These are phyloP conservation scores for Lysiphlebus fabarum DNA, from an alignment of 1,140 invertebrate species.

Conservation along the genomic window DNA sequence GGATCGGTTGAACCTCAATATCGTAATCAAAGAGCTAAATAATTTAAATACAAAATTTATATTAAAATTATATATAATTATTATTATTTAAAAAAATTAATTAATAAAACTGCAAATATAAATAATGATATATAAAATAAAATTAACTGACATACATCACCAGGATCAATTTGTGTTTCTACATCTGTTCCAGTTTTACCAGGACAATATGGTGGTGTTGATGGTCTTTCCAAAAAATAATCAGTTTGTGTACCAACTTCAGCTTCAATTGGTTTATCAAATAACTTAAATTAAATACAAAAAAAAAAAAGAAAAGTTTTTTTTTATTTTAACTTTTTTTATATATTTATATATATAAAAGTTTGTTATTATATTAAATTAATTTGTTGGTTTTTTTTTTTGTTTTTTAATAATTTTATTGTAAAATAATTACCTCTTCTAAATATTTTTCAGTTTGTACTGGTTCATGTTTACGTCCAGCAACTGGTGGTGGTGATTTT, in stretches of 20 bases:
- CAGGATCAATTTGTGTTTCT: slow-evolving; percentile 80
- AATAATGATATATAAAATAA: no score
- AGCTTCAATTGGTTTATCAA: slow-evolving; percentile 67
- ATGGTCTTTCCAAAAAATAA: slow-evolving; percentile 75
- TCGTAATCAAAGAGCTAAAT: slow-evolving; percentile 83
- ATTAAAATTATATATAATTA: no score
- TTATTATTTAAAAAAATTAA: no score
- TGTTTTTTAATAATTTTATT: neutral
- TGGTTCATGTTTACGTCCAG: slow-evolving; percentile 75
- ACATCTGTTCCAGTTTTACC: slow-evolving; percentile 76
- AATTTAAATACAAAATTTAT: no score
- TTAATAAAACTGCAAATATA: no score
- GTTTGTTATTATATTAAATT: neutral
- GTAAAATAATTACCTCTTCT: slow-evolving; percentile 66
- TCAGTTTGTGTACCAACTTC: slow-evolving; percentile 83
- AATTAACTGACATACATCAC: slow-evolving; percentile 65
- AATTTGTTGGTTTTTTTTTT: neutral
- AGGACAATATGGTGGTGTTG: slow-evolving; percentile 70
- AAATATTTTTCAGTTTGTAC: slow-evolving; percentile 86
- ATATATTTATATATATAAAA: neutral
- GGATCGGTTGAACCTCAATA: slow-evolving; percentile 79
- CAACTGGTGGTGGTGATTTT: slow-evolving; percentile 69
- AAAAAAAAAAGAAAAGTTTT: slow-evolving; percentile 17
- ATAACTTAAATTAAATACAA: slow-evolving; percentile 55
- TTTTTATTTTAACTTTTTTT: slow-evolving; percentile 2